Conservation (phyloP, 2,113 vertebrate genomes). For the Egretta garzetta region DNA sequence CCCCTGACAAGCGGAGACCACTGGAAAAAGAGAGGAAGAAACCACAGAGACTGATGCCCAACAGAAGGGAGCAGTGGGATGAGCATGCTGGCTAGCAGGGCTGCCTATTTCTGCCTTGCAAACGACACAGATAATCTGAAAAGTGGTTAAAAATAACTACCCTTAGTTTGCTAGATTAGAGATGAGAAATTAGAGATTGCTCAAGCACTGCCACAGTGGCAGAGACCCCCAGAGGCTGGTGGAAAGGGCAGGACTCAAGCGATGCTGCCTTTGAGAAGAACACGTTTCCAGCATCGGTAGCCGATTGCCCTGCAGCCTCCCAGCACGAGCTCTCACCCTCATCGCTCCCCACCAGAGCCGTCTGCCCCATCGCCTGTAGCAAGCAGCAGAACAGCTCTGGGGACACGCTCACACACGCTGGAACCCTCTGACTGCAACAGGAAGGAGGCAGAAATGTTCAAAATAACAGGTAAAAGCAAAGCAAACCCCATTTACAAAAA, state of each 20-base stretch:
- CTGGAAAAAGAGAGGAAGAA: neutral
- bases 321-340: neutral
- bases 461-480: neutral
- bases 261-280: neutral
- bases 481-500: neutral
- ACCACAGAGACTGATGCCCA: neutral
- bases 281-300: neutral
- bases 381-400: neutral
- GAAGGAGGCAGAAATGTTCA: neutral
- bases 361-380: neutral
- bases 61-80: accelerated
- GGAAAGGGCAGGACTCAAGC: neutral
- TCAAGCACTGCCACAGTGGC: neutral
- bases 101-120: neutral
- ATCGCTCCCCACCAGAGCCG: neutral
- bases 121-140: neutral
- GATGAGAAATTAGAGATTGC: neutral
- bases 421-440: neutral
- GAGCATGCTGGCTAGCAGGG: neutral
- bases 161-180: neutral
- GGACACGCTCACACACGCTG: accelerated
- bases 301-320: neutral
- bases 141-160: neutral
- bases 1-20: neutral
- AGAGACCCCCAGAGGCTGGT: neutral